A percentile compares a stretch with the other conserved stretches of the same genome.
Evolutionary conservation across 2,113 vertebrate species (phyloP).

Genomic region (Aegithalos caudatus): DNA sequence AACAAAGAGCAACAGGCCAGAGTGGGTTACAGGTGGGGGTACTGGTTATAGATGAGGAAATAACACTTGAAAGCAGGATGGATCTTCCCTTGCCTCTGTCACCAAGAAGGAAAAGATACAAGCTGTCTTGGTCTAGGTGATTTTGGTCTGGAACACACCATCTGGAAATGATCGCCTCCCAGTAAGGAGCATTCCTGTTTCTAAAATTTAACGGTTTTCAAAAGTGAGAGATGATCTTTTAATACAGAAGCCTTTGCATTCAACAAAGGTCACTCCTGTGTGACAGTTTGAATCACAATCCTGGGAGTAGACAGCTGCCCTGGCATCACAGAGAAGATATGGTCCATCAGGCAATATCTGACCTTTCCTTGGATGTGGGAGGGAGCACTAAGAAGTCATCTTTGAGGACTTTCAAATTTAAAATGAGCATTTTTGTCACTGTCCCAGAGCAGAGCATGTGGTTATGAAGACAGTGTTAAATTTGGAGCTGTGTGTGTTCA

Average conservation of each 20-base stretch:
- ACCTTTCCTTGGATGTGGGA: neutral
- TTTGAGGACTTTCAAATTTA: neutral
- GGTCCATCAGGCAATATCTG: neutral
- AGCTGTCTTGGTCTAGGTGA: neutral
- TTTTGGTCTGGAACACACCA: neutral
- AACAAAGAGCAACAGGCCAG: neutral
- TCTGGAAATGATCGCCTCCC: neutral
- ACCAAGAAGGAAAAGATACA: rapidly evolving
- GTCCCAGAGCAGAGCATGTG: neutral
- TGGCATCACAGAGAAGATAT: neutral
- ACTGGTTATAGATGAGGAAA: neutral
- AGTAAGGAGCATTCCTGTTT: neutral
- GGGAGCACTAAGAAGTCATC: neutral
- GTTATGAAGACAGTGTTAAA: neutral
- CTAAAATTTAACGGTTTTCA: neutral
- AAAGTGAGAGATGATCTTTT: neutral
- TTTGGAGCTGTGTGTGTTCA: neutral
- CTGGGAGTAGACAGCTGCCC: neutral
- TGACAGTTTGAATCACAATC: neutral
- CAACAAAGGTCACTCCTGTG: neutral
- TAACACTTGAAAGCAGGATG: neutral
- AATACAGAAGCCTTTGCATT: neutral
- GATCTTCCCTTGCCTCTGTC: neutral
- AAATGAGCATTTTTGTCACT: neutral
- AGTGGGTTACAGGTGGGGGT: neutral